Percentiles rank a stretch among this genome's conserved stretches.
phyloP scores from a whole-genome alignment of 2,888 invertebrate species.

The Mesorhabditis spiculigera region DNA sequence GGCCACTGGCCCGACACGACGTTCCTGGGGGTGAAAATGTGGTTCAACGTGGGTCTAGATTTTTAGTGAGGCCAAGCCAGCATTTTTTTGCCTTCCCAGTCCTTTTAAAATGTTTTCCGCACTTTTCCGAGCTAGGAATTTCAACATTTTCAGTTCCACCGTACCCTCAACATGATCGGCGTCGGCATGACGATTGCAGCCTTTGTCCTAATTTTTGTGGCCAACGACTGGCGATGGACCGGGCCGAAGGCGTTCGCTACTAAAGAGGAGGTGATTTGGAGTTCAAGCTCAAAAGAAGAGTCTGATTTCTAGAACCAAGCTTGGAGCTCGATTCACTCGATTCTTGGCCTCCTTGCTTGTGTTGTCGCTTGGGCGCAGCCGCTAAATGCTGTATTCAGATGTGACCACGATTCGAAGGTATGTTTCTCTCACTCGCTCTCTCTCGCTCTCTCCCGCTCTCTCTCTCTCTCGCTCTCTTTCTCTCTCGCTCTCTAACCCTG shows the following conservation, averaged over 20 bases:
- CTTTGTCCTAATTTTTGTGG: constrained; percentile 37
- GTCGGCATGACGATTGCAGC: constrained; percentile 31
- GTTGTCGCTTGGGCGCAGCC: constrained; percentile 43
- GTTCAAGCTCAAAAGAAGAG: background rate
- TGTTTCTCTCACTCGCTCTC: background rate
- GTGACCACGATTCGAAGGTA: constrained; percentile 21
- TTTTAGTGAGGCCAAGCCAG: background rate
- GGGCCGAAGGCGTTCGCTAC: constrained; percentile 25
- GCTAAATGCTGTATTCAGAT: constrained; percentile 32
- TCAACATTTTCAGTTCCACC: constrained; percentile 22
- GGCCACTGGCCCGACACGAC: constrained; percentile 31
- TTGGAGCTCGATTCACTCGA: constrained; percentile 36
- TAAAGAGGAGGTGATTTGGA: background rate
- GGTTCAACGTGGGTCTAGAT: constrained; percentile 32
- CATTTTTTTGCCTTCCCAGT: background rate
- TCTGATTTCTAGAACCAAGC: constrained; percentile 22
- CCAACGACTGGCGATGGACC: constrained; percentile 33
- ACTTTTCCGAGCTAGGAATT: too few species aligned
- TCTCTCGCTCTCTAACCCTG: too few species aligned
- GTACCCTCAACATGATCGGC: constrained; percentile 35
- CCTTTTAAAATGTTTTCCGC: too few species aligned
- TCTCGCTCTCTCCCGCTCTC: too few species aligned
- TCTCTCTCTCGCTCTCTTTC: too few species aligned
- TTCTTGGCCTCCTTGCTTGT: constrained; percentile 37
- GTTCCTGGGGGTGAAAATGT: constrained; percentile 29